A percentile compares a stretch with the other conserved stretches of the same genome.
Evolutionary conservation across 2,888 invertebrate genomes (phyloP).

Genomic region (Drosophila tanythrix): DNA sequence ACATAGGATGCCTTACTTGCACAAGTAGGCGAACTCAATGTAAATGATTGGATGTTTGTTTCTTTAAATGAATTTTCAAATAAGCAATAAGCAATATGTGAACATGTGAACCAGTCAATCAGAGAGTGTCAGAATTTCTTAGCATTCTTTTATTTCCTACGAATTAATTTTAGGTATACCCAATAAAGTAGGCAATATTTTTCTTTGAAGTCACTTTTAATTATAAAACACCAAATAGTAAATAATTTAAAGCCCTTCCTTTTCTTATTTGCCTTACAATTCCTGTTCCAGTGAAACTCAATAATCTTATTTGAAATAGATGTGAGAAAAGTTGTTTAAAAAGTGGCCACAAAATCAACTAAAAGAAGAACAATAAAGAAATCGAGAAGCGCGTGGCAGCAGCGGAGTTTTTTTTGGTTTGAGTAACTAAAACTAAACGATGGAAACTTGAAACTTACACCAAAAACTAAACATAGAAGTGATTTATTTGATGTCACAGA

Average conservation of each 20-base stretch:
- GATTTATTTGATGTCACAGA: slow-evolving; percentile 81
- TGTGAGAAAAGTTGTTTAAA: background rate
- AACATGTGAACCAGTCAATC: background rate
- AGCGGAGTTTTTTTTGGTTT: background rate
- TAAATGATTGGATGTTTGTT: no score
- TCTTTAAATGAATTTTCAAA: no score
- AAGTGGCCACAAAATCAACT: background rate
- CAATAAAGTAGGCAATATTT: background rate
- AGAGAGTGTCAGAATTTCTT: background rate
- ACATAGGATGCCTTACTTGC: no score
- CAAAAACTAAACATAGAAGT: slow-evolving; percentile 69
- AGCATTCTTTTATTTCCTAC: background rate
- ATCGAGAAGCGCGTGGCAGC: background rate
- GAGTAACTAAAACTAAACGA: slow-evolving; percentile 11
- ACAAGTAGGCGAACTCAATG: no score
- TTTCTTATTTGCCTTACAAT: background rate
- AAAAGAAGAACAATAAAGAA: slow-evolving; percentile 9
- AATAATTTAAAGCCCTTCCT: background rate
- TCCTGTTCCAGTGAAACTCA: background rate
- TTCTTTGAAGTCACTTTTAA: background rate
- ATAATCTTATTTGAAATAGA: background rate
- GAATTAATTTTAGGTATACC: background rate
- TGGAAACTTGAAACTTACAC: slow-evolving; percentile 22
- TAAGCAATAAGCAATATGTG: no score
- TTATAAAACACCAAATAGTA: background rate